Evolutionary conservation across 2,888 invertebrate genomes (phyloP).

Genomic region (Cyrtodaria siliqua): DNA sequence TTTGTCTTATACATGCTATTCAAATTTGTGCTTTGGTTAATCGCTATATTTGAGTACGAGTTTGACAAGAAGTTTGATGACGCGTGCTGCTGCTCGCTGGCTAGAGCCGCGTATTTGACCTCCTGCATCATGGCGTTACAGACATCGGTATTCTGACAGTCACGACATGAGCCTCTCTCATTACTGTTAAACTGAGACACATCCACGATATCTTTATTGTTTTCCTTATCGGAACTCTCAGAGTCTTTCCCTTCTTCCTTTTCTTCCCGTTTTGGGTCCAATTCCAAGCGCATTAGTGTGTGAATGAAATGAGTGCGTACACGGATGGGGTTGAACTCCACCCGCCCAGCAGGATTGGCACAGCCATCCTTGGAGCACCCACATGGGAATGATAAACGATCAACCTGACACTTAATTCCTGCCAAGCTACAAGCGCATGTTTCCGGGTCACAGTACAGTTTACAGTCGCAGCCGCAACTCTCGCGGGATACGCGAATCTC

Average conservation of each 20-base stretch:
- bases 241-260: conserved; percentile 27
- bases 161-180: conserved; percentile 84
- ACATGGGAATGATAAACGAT: conserved; percentile 97
- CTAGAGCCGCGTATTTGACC: conserved; percentile 75
- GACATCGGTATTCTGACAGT: conserved; percentile 84
- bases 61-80: conserved; percentile 42
- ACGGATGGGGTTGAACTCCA: conserved; percentile 98
- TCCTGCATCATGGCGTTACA: conserved; percentile 84
- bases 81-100: conserved; percentile 70
- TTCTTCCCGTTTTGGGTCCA: conserved; percentile 72
- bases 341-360: conserved; percentile 95
- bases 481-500: conserved; percentile 96
- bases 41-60: conserved; percentile 44
- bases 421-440: conserved; percentile 97
- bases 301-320: conserved; percentile 99
- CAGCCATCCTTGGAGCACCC: conserved; percentile 98
- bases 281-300: conserved; percentile 93
- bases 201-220: conserved; percentile 87
- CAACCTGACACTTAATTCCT: conserved; percentile 99
- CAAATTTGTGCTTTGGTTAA: conserved; percentile 34
- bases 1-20: conserved; percentile 47
- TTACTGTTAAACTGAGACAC: conserved; percentile 83
- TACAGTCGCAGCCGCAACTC: conserved; percentile 86
- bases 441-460: conserved; percentile 94
- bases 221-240: conserved; percentile 30